phyloP scores from a whole-genome alignment of 2,797 vertebrate genomes.

The Sciurus vulgaris region DNA sequence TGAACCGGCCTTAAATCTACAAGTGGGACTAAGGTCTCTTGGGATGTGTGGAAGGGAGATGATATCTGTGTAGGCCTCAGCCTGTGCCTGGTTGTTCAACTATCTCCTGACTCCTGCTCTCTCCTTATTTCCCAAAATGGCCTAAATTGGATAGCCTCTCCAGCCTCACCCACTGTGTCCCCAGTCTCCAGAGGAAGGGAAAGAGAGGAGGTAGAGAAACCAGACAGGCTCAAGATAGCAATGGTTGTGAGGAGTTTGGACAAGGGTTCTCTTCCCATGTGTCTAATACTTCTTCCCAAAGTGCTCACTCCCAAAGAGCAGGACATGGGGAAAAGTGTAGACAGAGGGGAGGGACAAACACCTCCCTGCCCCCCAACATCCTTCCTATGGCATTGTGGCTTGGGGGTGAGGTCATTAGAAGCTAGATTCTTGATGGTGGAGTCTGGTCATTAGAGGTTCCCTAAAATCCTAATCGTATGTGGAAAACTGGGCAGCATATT shows the following conservation, averaged over 20 bases:
- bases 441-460: not conserved
- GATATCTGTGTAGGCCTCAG: not conserved
- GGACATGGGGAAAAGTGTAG: not conserved
- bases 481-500: slow-evolving; percentile 11
- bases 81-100: not conserved
- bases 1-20: not conserved
- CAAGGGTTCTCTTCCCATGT: not conserved
- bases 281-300: slow-evolving; percentile 9
- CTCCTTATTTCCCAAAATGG: not conserved
- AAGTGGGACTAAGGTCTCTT: not conserved
- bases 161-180: not conserved
- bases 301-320: not conserved
- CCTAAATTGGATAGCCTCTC: not conserved
- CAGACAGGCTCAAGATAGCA: not conserved
- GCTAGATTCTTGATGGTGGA: not conserved
- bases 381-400: not conserved
- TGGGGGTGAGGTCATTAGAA: not conserved
- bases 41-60: not conserved
- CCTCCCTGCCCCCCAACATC: not conserved
- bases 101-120: not conserved
- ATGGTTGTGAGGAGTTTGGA: not conserved
- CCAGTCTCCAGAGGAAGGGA: not conserved
- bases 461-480: not conserved
- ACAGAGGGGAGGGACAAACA: not conserved
- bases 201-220: not conserved